Evolutionary conservation across 2,113 vertebrate genomes (phyloP).

Genomic region (Raja brachyura): DNA sequence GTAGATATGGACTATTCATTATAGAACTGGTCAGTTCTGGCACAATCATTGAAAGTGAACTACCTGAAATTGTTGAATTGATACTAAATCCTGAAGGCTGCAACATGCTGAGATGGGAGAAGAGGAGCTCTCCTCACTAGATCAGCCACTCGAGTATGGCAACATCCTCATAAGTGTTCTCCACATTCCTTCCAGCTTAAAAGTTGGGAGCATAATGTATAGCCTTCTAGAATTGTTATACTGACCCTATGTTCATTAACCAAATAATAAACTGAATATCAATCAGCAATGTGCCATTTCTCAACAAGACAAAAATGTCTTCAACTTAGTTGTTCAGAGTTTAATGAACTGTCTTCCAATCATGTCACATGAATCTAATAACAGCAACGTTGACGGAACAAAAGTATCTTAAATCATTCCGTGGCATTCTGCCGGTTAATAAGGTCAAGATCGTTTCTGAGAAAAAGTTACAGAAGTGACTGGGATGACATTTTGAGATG

Average conservation of each 20-base stretch:
- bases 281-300: background rate
- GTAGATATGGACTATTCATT: too few species aligned
- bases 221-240: background rate
- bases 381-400: background rate
- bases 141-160: too few species aligned
- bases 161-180: too few species aligned
- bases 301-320: background rate
- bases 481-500: background rate
- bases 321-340: background rate
- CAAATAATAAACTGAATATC: background rate
- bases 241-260: too few species aligned
- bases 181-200: too few species aligned
- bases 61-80: too few species aligned
- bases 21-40: too few species aligned
- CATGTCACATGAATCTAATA: background rate
- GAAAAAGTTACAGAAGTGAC: background rate
- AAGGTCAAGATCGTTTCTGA: constrained; percentile 18
- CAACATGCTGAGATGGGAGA: too few species aligned
- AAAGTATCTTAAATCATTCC: constrained; percentile 5
- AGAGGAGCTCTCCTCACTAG: too few species aligned
- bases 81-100: too few species aligned
- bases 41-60: too few species aligned
- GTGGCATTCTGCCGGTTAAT: background rate
- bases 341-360: constrained; percentile 18
- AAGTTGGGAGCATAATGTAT: background rate